Percentiles rank a stretch among this genome's conserved stretches.
These are phyloP conservation scores for Acanthosepion lycidas DNA, from an alignment of 2,888 invertebrate species.

Conservation along the genomic window DNA sequence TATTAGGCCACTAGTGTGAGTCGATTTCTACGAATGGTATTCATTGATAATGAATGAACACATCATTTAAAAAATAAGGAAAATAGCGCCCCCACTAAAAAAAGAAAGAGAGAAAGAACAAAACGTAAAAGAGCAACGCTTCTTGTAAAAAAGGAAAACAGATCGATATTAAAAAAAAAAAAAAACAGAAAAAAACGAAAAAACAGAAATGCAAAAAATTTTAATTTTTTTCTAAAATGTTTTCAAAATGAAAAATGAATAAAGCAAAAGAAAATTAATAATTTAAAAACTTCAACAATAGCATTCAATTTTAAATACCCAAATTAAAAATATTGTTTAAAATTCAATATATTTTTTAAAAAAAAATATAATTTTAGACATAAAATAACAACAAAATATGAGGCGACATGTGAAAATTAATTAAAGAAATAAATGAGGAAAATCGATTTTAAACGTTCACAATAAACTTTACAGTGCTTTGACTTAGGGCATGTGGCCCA, in stretches of 20 bases:
- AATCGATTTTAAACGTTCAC: not conserved
- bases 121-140: too few relatives aligned
- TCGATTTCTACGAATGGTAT: not conserved
- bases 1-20: not conserved
- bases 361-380: not conserved
- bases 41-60: not conserved
- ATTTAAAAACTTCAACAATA: not conserved
- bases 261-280: too few relatives aligned
- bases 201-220: too few relatives aligned
- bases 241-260: too few relatives aligned
- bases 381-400: not conserved
- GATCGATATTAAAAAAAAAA: too few relatives aligned
- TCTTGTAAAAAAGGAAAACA: too few relatives aligned
- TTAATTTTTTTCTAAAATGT: too few relatives aligned
- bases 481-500: not conserved
- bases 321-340: not conserved
- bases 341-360: not conserved
- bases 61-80: not conserved
- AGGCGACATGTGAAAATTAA: not conserved
- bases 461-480: not conserved
- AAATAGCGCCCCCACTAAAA: too few relatives aligned
- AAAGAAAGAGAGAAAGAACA: too few relatives aligned
- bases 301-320: not conserved
- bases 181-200: too few relatives aligned
- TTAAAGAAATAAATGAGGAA: not conserved